Percentiles rank a stretch among this genome's conserved stretches.
Evolutionary conservation across 2,113 vertebrate species (phyloP).

Genomic region (Phaetusa simplex): DNA sequence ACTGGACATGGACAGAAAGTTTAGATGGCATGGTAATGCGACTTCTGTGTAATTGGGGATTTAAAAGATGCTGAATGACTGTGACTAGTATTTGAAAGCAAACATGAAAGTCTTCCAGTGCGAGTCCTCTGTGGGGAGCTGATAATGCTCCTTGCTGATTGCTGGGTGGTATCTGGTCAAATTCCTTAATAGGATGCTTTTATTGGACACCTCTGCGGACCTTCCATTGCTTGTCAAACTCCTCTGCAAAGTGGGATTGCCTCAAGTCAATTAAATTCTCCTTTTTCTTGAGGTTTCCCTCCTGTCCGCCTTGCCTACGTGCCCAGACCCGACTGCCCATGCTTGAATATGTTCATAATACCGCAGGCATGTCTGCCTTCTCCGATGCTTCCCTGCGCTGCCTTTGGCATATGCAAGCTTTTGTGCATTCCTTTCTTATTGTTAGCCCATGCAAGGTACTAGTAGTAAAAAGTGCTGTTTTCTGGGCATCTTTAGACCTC

Average conservation of each 20-base stretch:
- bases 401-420: background rate
- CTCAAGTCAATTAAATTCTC: background rate
- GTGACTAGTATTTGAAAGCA: background rate
- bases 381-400: background rate
- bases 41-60: background rate
- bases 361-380: background rate
- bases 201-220: background rate
- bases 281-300: background rate
- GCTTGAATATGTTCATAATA: background rate
- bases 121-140: background rate
- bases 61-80: background rate
- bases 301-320: rapidly evolving
- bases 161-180: background rate
- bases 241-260: background rate
- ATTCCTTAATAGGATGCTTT: background rate
- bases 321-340: rapidly evolving
- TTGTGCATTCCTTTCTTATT: background rate
- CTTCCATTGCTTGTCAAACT: background rate
- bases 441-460: background rate
- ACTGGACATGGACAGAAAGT: background rate
- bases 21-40: background rate
- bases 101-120: background rate
- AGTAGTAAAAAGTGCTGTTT: background rate
- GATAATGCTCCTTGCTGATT: background rate
- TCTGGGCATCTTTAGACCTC: background rate